These are phyloP conservation scores for Orbicella faveolata DNA, from an alignment of 64 coral and sea anemone species.

Conservation along the genomic window DNA sequence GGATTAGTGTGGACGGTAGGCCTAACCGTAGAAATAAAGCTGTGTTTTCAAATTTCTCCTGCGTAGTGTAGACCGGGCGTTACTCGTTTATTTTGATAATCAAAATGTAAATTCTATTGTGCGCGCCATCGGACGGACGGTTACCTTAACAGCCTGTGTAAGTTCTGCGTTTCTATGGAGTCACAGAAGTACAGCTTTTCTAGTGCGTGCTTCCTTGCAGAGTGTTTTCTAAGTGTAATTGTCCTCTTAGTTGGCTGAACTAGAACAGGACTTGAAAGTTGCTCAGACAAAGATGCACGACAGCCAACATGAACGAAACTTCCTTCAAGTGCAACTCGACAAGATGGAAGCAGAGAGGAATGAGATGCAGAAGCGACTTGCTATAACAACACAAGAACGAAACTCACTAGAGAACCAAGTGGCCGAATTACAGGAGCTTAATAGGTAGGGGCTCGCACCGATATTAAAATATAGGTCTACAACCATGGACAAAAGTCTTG, in stretches of 20 bases:
- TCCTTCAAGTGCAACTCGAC: conserved; percentile 68
- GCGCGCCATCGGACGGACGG: too few species aligned
- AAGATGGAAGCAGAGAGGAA: conserved; percentile 82
- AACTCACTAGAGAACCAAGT: conserved; percentile 79
- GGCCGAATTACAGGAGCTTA: conserved; percentile 83
- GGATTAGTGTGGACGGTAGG: too few species aligned
- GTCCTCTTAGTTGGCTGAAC: conserved; percentile 58
- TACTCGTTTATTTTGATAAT: too few species aligned
- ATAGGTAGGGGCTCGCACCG: conserved; percentile 52
- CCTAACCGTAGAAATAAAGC: too few species aligned
- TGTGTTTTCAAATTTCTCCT: too few species aligned
- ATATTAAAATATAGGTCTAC: neutral
- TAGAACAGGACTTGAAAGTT: conserved; percentile 74
- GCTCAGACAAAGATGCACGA: conserved; percentile 78
- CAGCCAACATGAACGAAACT: conserved; percentile 83
- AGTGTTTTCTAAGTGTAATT: neutral
- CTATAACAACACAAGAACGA: conserved; percentile 76
- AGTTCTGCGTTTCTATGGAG: too few species aligned
- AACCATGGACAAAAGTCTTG: neutral
- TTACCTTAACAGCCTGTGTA: too few species aligned
- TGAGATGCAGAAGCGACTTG: conserved; percentile 70
- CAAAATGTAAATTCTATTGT: too few species aligned
- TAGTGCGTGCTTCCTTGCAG: too few species aligned
- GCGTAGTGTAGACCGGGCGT: too few species aligned
- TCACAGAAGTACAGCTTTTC: too few species aligned